Conservation (phyloP, 2,888 invertebrate species). For the Caenorhabditis sp. region DNA sequence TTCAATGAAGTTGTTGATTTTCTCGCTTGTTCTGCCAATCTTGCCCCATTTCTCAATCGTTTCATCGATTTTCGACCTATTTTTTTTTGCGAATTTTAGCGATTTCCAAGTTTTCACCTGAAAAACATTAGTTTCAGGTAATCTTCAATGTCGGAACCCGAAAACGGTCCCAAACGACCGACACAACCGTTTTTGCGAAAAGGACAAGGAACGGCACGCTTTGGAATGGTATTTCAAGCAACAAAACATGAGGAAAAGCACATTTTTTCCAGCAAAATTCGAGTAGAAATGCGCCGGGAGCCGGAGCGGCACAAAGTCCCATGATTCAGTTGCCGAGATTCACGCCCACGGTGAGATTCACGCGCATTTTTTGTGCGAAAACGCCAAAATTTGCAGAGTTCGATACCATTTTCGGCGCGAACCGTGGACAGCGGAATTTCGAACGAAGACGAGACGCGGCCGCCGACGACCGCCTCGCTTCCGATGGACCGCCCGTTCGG, state of each 20-base stretch:
- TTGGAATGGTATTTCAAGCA: slow-evolving; percentile 16
- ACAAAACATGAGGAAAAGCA: background rate
- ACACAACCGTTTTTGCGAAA: slow-evolving; percentile 27
- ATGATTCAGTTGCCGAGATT: slow-evolving; percentile 32
- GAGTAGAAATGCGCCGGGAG: background rate
- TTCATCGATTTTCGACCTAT: background rate
- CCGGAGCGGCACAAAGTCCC: background rate
- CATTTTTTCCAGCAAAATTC: background rate
- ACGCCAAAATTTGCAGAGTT: slow-evolving; percentile 7
- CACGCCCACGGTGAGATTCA: slow-evolving; percentile 23
- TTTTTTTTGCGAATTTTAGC: background rate
- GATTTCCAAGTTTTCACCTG: background rate
- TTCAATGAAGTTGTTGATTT: slow-evolving; percentile 6
- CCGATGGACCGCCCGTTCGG: slow-evolving; percentile 22
- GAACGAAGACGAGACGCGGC: slow-evolving; percentile 47
- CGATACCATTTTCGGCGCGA: slow-evolving; percentile 24
- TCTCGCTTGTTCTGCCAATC: background rate
- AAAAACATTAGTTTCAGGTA: too few species aligned
- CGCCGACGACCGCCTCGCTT: slow-evolving; percentile 46
- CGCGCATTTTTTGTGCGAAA: background rate
- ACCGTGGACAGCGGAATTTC: slow-evolving; percentile 48
- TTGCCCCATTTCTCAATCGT: background rate
- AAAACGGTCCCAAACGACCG: background rate
- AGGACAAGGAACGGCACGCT: slow-evolving; percentile 49
- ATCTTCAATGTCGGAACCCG: slow-evolving; percentile 11